These are phyloP conservation scores for Pygoscelis antarcticus DNA, from an alignment of 2,113 vertebrate genomes.

Conservation along the genomic window DNA sequence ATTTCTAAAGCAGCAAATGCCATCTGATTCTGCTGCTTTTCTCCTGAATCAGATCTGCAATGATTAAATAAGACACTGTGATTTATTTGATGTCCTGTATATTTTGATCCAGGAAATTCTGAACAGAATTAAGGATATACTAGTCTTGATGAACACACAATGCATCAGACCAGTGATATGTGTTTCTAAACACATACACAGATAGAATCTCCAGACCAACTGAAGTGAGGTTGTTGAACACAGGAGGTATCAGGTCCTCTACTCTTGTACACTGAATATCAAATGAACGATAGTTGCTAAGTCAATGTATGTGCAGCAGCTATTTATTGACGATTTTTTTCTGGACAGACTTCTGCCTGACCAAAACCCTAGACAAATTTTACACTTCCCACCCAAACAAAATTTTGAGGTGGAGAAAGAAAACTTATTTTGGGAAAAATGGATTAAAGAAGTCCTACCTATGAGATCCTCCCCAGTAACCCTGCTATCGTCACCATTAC, in stretches of 20 bases:
- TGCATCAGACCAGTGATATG: accelerated
- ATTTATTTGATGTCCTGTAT: background rate
- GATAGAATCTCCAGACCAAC: background rate
- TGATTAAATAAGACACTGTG: background rate
- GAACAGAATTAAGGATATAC: background rate
- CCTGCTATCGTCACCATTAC: background rate
- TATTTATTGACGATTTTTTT: background rate
- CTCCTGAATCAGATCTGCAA: background rate
- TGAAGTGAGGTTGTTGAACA: background rate
- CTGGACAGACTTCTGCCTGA: background rate
- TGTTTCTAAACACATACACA: background rate
- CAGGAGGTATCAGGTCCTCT: background rate
- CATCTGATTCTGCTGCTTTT: background rate
- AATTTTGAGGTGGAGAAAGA: background rate
- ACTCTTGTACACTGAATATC: background rate
- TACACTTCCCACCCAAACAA: background rate
- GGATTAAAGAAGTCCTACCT: background rate
- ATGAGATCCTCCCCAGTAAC: background rate
- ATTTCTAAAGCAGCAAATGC: background rate
- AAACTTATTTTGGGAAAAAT: background rate
- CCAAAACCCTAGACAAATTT: background rate
- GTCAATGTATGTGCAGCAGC: background rate
- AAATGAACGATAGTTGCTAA: background rate
- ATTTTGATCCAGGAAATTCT: background rate
- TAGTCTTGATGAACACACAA: background rate